These are phyloP conservation scores for Ophthalmolycus amberensis DNA, from an alignment of 2,113 vertebrate genomes.

Conservation along the genomic window DNA sequence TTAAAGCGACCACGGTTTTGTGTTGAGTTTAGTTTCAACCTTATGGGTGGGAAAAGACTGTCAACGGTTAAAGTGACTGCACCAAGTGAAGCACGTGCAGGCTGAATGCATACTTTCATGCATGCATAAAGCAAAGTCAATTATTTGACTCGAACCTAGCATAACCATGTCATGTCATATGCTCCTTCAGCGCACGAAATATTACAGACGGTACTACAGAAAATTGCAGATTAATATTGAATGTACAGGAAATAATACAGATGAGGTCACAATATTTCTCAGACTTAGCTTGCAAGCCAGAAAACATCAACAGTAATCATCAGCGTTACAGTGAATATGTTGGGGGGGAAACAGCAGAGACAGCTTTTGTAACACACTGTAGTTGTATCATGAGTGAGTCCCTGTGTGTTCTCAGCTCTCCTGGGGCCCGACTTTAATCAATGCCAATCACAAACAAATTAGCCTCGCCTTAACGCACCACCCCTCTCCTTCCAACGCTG, in stretches of 20 bases:
- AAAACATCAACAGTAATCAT: not conserved
- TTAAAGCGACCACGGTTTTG: slow-evolving; percentile 6
- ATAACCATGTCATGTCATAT: not conserved
- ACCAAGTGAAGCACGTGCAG: not conserved
- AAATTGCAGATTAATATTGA: not conserved
- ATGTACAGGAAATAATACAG: not conserved
- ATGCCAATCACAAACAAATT: slow-evolving; percentile 80
- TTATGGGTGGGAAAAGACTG: not conserved
- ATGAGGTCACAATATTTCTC: slow-evolving; percentile 3
- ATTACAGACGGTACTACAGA: not conserved
- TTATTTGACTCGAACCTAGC: not conserved
- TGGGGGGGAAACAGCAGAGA: not conserved
- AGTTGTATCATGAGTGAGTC: slow-evolving; percentile 36
- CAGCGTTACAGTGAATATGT: not conserved
- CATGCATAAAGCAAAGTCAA: not conserved
- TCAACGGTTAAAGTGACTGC: slow-evolving; percentile 1
- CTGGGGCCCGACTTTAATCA: slow-evolving; percentile 69
- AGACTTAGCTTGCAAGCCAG: not conserved
- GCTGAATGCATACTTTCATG: not conserved
- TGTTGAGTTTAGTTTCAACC: not conserved
- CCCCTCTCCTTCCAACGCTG: slow-evolving; percentile 51
- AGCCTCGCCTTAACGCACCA: slow-evolving; percentile 70
- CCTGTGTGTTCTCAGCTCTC: slow-evolving; percentile 52
- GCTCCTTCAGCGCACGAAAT: not conserved
- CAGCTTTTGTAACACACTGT: slow-evolving; percentile 32